Conservation (phyloP, 1,140 invertebrate species). For the Bombus sibiricus region DNA sequence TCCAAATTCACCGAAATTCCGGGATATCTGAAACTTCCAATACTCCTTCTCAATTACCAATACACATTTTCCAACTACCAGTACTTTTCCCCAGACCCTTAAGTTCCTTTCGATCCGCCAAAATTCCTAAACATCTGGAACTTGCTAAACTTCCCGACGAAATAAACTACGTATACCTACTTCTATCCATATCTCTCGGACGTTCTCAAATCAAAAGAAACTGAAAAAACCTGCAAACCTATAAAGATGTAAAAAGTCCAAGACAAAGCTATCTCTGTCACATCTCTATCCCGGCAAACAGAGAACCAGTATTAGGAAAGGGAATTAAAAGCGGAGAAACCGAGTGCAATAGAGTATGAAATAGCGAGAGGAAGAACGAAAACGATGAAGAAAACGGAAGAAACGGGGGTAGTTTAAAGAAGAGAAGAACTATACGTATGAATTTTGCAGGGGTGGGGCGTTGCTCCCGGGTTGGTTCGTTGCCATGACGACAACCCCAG, state of each 20-base stretch:
- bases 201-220: neutral
- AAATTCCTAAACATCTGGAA: neutral
- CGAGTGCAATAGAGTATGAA: neutral
- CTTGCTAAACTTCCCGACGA: neutral
- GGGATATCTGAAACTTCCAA: too few relatives aligned
- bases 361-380: neutral
- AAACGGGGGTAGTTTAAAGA: neutral
- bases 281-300: neutral
- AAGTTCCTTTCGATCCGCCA: too few relatives aligned
- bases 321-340: conserved; percentile 32
- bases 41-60: too few relatives aligned
- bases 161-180: too few relatives aligned
- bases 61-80: too few relatives aligned
- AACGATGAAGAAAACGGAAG: conserved; percentile 7
- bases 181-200: neutral
- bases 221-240: neutral
- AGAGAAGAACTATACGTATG: conserved; percentile 57
- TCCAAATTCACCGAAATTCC: too few relatives aligned
- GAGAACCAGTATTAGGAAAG: neutral
- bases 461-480: conserved; percentile 78
- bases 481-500: conserved; percentile 79
- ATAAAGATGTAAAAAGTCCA: neutral
- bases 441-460: conserved; percentile 75
- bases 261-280: neutral
- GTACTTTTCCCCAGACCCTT: neutral